Evolutionary conservation across 2,888 invertebrate genomes (phyloP), one percentile per base, ranked within the genome.

Genomic region (Parochlus steinenii): DNA sequence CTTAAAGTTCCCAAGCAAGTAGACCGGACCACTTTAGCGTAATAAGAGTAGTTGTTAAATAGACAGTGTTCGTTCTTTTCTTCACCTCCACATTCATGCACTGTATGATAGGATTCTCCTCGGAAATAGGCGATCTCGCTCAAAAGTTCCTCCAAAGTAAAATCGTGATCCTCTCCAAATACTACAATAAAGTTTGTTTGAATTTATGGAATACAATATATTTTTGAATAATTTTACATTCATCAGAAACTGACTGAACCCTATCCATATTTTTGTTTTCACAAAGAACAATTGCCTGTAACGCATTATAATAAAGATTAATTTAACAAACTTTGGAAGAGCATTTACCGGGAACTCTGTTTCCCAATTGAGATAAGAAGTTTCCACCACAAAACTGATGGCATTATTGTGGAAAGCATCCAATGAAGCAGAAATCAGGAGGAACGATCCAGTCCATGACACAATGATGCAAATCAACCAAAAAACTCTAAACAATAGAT

Each of bases 361-460:
- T 43, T 74, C 60, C 78, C 80, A 81, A 39, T 75, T 67, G 1
- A 71, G 62, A 53, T 76, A 80, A 1, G 67, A 71, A 0, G 79
- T 78, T 44, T 81, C 81, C 6, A 74, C 69, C 1, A 76, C 80
- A 48, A 81, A 80, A 50, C 77, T 79, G 31, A 81, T 75, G 2
- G 80, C 75, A 45, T 65, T 69, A 33, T 62, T 56, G 30, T 66
- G 53, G 47, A 69, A 75, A 6, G 60, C 55, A 56, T 57, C 54
- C 40, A 57, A 64, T 3, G 75, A 71, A 0, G 72, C 65, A 18
- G 60, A 54, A 39, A 81, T 74, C 17, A 81, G 60, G 10, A 69
- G 45, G 7, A 63, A 65, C 0, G 79, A 75, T 3, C 73, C 74
- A 39, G 69, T 66, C 78, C 79, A 81, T 1, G 76, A 72, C 1